A percentile compares a stretch with the other conserved stretches of the same genome.
These are phyloP conservation scores for Danaus plexippus DNA, from an alignment of 1,140 invertebrate genomes.

Conservation along the genomic window DNA sequence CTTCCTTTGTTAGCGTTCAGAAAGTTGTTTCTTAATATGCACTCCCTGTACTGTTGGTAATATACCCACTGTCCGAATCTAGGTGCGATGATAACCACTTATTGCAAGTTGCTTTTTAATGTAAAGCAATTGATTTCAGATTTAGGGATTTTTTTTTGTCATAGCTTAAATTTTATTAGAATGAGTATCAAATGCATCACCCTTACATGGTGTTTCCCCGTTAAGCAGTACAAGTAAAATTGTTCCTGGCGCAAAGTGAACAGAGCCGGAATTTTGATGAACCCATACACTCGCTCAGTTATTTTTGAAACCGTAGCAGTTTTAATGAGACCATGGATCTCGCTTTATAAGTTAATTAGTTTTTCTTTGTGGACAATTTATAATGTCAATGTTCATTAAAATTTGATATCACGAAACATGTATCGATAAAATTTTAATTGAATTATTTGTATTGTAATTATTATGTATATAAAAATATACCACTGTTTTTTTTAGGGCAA, in stretches of 20 bases:
- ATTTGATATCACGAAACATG: too few species aligned
- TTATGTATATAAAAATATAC: too few species aligned
- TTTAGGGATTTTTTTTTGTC: too few species aligned
- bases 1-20: conserved; percentile 41
- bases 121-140: too few species aligned
- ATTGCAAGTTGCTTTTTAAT: too few species aligned
- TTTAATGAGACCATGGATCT: conserved; percentile 23
- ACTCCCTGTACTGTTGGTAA: conserved; percentile 9
- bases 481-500: neutral
- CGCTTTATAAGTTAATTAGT: conserved; percentile 21
- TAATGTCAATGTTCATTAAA: neutral
- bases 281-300: conserved; percentile 19
- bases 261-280: conserved; percentile 26
- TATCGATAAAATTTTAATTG: too few species aligned
- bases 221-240: conserved; percentile 13
- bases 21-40: conserved; percentile 25
- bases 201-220: neutral
- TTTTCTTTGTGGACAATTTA: conserved; percentile 2
- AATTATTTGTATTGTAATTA: neutral
- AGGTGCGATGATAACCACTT: too few species aligned
- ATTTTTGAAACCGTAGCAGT: conserved; percentile 24
- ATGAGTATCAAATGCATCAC: conserved; percentile 1
- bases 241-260: conserved; percentile 20
- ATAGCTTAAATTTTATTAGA: neutral
- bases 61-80: too few species aligned